Percentiles rank a stretch among this genome's conserved stretches.
These are phyloP conservation scores for Pocillopora damicornis DNA, from an alignment of 64 coral and sea anemone species.

Conservation along the genomic window DNA sequence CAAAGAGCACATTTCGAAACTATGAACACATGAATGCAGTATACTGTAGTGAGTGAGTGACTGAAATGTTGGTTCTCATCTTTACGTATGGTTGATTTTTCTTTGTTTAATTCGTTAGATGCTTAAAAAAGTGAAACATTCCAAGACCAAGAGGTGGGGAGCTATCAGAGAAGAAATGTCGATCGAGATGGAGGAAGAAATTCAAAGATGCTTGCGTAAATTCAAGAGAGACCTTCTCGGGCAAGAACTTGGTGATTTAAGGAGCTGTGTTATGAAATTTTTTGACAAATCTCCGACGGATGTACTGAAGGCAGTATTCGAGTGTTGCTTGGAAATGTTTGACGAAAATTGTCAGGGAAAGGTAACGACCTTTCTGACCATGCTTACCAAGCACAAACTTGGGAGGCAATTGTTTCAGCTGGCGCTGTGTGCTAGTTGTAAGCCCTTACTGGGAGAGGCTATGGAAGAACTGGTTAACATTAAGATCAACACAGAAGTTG, in stretches of 20 bases:
- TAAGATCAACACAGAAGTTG: neutral
- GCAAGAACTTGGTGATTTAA: conserved; percentile 43
- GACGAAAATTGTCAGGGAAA: conserved; percentile 28
- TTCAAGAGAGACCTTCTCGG: conserved; percentile 78
- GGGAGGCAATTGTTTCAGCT: conserved; percentile 66
- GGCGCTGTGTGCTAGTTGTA: conserved; percentile 53
- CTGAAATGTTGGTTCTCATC: neutral
- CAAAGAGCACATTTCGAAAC: neutral
- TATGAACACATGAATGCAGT: neutral
- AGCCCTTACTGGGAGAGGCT: conserved; percentile 1
- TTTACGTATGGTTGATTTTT: neutral
- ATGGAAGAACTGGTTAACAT: neutral
- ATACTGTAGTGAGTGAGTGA: neutral
- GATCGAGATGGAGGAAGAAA: conserved; percentile 68
- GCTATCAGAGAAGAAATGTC: conserved; percentile 40
- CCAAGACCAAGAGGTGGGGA: conserved; percentile 66
- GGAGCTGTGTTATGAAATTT: conserved; percentile 63
- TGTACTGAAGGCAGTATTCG: conserved; percentile 50
- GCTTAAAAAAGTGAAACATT: conserved; percentile 51
- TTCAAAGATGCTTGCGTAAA: conserved; percentile 54
- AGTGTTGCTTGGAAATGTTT: conserved; percentile 57
- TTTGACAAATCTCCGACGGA: conserved; percentile 53
- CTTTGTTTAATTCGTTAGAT: conserved; percentile 22
- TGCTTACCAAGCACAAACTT: conserved; percentile 27
- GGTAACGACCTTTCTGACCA: conserved; percentile 50